phyloP scores from a whole-genome alignment of 1,140 invertebrate species.

The Mya arenaria region DNA sequence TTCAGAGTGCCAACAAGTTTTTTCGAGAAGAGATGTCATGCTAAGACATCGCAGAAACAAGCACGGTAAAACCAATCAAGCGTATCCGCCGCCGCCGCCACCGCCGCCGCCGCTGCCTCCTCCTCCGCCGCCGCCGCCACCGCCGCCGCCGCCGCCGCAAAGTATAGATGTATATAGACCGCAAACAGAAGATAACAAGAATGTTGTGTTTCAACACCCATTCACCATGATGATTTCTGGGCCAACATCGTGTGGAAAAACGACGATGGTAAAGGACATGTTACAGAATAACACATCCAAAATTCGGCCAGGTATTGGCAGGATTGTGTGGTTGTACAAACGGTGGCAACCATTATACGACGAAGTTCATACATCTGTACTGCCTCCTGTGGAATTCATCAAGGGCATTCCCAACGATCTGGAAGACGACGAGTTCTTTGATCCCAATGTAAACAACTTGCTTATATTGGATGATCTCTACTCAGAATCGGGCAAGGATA shows the following conservation, averaged over 20 bases:
- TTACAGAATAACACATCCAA: neutral
- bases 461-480: constrained; percentile 19
- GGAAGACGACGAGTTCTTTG: constrained; percentile 19
- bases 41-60: neutral
- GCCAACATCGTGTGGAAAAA: constrained; percentile 27
- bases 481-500: constrained; percentile 7
- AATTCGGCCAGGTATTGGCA: neutral
- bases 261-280: neutral
- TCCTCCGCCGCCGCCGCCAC: neutral
- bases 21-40: neutral
- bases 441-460: constrained; percentile 8
- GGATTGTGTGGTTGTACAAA: constrained; percentile 34
- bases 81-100: no score
- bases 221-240: constrained; percentile 36
- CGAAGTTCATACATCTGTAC: neutral
- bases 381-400: constrained; percentile 23
- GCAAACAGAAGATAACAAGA: no score
- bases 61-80: neutral
- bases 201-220: constrained; percentile 12
- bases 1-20: neutral
- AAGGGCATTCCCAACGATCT: constrained; percentile 25
- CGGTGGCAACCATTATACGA: constrained; percentile 36
- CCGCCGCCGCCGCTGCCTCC: neutral
- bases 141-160: neutral
- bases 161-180: no score